Evolutionary conservation across 2,113 vertebrate genomes (phyloP).

Genomic region (Sigmodon hispidus): DNA sequence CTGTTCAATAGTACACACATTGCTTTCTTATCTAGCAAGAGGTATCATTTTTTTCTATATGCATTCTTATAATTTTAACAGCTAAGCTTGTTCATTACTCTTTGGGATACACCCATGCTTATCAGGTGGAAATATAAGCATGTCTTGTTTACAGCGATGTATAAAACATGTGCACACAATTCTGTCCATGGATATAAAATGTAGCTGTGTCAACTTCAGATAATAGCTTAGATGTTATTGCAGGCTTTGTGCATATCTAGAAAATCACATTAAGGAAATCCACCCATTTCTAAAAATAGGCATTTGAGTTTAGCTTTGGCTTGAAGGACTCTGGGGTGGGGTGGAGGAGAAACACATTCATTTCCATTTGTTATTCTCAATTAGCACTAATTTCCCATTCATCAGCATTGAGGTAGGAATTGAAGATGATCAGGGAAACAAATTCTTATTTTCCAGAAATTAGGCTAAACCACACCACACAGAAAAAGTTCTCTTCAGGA

Average conservation of each 20-base stretch:
- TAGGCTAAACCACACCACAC: background rate
- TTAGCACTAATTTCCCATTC: background rate
- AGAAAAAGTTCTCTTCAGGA: background rate
- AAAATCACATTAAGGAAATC: background rate
- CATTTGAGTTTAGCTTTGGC: background rate
- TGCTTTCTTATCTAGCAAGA: background rate
- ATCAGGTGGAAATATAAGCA: background rate
- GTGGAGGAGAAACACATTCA: background rate
- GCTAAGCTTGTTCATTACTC: background rate
- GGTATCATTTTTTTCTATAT: background rate
- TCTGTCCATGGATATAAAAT: background rate
- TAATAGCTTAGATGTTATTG: background rate
- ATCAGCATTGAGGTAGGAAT: background rate
- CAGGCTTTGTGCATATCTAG: background rate
- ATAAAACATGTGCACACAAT: background rate
- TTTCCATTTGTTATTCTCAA: background rate
- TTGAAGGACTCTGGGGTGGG: background rate
- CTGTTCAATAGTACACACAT: background rate
- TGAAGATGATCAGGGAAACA: background rate
- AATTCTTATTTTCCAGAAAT: background rate
- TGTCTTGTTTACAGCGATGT: background rate
- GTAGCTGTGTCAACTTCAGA: background rate
- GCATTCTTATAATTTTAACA: background rate
- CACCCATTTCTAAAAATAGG: background rate
- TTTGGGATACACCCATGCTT: background rate